A percentile compares a stretch with the other conserved stretches of the same genome.
Conservation (phyloP, 2,113 vertebrate species). For the Alosa alosa region DNA sequence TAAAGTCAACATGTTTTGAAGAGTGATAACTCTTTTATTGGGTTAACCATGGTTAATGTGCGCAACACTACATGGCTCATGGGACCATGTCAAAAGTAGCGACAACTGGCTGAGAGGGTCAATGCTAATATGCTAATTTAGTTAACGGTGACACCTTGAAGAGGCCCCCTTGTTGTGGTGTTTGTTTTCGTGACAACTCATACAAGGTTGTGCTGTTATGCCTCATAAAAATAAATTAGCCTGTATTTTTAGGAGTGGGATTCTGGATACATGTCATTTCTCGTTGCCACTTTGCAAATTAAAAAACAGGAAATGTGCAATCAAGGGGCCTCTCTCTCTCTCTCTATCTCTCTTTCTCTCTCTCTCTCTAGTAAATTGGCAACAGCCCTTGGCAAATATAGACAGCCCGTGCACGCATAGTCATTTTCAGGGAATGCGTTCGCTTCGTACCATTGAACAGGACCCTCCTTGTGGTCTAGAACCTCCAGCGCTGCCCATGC, state of each 20-base stretch:
- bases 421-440: slow-evolving; percentile 6
- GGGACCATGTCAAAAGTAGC: background rate
- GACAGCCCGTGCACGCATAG: background rate
- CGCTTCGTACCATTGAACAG: background rate
- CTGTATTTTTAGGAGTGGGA: background rate
- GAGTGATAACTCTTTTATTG: background rate
- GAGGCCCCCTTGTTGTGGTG: background rate
- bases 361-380: slow-evolving; percentile 22
- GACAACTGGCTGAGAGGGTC: background rate
- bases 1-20: background rate
- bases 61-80: background rate
- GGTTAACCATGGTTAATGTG: background rate
- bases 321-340: slow-evolving; percentile 31
- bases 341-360: slow-evolving; percentile 16
- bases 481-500: background rate
- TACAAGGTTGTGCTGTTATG: background rate
- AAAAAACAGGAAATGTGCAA: slow-evolving; percentile 46
- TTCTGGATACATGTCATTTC: background rate
- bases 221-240: background rate
- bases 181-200: background rate
- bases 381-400: slow-evolving; percentile 20
- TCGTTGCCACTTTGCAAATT: slow-evolving; percentile 21
- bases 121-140: background rate
- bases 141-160: background rate
- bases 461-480: background rate